Base-by-base conservation (phyloP, 2,888 invertebrate genomes). In the Hipparchia sbordonii region DNA sequence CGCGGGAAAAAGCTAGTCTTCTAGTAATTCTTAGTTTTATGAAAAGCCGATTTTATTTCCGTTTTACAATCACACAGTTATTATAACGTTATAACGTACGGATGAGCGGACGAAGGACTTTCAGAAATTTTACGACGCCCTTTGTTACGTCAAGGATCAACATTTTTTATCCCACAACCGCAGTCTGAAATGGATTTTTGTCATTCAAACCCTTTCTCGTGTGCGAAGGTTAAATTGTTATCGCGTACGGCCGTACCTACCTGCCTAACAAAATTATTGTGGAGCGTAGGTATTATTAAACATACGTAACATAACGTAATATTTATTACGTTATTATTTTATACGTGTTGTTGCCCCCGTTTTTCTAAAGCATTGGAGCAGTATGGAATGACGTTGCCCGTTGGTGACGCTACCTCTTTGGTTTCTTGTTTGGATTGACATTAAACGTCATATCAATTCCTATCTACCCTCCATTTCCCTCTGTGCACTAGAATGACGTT, bases 81-180 rank as follows among this genome's bases (percentile, higher is more conserved):
- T 23, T 23, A 23, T 23, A 23, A 23, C 23, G 7, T 46, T 48
- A 13, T 13, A 48, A 48, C n/a, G 48, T 48, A 62, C 13, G 1
- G 23, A 23, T 23, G 23, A 23, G 23, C 1, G 46, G 46, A 96
- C 95, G 99, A 71, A 96, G 98, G 79, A 95, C 96, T 78, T 96
- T 96, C 59, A 98, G 98, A n/a, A n/a, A n/a, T 89, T 99, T 99
- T 87, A 98, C 98, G 0, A 98, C 98, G 92, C 99, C 99, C 0
- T 99, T 99, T 90, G 99, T 99, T 98, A 98, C 98, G 80, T 93
- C 99, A 77, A 98, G 97, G 75, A 98, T 98, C 80, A 97, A 98
- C 82, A 98, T 99, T 86, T 89, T 98, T 77, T 98, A 96, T 92
- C 96, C 96, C 97, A 8, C 95, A 95, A 75, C 96, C 96, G 75